Conservation (phyloP, 2,113 vertebrate species). For the Xenotilapia caudafasciata region DNA sequence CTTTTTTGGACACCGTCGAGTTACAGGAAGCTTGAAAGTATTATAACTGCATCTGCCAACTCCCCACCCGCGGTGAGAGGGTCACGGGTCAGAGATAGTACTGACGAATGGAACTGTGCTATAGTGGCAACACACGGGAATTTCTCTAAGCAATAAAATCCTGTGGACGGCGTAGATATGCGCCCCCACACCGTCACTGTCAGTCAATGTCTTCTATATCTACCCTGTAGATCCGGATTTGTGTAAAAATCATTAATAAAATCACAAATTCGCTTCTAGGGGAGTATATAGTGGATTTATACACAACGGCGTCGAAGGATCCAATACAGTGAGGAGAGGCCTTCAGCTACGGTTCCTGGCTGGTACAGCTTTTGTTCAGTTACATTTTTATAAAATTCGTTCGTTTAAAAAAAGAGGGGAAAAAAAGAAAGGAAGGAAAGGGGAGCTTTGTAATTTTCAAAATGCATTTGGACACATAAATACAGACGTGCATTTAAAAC, state of each 20-base stretch:
- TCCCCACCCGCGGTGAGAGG: background rate
- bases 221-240: slow-evolving; percentile 99
- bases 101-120: slow-evolving; percentile 1
- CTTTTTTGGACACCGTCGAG: background rate
- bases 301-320: slow-evolving; percentile 80
- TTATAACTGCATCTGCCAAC: background rate
- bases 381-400: background rate
- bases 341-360: background rate
- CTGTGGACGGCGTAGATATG: background rate
- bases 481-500: background rate
- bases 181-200: slow-evolving; percentile 44
- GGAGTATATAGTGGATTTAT: slow-evolving; percentile 99
- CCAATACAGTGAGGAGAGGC: background rate
- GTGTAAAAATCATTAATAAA: slow-evolving; percentile 85
- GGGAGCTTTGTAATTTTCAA: background rate
- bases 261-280: slow-evolving; percentile 99
- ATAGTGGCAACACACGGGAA: background rate
- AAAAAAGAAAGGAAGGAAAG: background rate
- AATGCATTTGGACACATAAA: background rate
- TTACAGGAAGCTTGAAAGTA: background rate
- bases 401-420: background rate
- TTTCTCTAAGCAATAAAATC: slow-evolving; percentile 35
- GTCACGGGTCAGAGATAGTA: background rate
- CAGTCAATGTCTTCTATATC: slow-evolving; percentile 88
- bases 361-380: background rate